These are phyloP conservation scores for Phenganax subtilis DNA, from an alignment of 92 coral and sea anemone genomes.

Conservation along the genomic window DNA sequence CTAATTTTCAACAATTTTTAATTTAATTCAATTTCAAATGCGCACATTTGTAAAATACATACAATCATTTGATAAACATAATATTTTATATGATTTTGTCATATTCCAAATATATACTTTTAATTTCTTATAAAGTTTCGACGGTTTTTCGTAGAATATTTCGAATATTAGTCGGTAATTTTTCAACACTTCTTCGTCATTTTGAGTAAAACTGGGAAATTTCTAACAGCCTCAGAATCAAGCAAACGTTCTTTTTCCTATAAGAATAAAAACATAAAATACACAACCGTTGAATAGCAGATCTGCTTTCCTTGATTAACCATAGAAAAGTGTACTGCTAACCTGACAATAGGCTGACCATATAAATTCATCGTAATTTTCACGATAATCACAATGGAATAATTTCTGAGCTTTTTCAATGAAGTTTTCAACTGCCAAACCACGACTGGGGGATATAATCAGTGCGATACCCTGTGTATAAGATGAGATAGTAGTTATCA, in stretches of 20 bases:
- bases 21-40: too few species aligned
- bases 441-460: constrained; percentile 6
- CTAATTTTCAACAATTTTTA: too few species aligned
- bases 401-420: constrained; percentile 9
- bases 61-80: too few species aligned
- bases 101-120: too few species aligned
- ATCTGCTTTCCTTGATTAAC: background rate
- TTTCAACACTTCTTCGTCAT: background rate
- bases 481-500: background rate
- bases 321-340: background rate
- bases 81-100: too few species aligned
- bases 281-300: background rate
- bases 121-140: too few species aligned
- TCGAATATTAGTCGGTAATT: too few species aligned
- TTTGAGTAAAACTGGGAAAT: background rate
- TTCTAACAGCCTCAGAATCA: constrained; percentile 2
- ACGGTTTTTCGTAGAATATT: too few species aligned
- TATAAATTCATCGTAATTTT: constrained; percentile 13
- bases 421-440: background rate
- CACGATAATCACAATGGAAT: constrained; percentile 3
- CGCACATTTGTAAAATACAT: too few species aligned
- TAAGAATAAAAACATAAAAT: background rate
- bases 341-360: constrained; percentile 7
- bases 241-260: constrained; percentile 13
- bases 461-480: background rate